A percentile compares a stretch with the other conserved stretches of the same genome.
phyloP scores from a whole-genome alignment of 2,888 invertebrate genomes.

The Drosophila niveifrons region DNA sequence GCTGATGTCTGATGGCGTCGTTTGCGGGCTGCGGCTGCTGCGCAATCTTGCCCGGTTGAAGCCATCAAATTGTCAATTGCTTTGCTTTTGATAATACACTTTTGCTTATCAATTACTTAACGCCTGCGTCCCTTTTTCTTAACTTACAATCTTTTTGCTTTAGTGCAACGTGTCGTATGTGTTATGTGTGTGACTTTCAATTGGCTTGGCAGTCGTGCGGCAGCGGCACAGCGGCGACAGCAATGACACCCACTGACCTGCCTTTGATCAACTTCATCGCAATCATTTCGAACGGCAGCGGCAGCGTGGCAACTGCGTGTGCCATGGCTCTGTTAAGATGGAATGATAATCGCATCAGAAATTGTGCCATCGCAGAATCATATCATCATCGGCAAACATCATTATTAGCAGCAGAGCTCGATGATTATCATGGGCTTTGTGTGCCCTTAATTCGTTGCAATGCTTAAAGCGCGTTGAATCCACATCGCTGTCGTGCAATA shows the following conservation, averaged over 20 bases:
- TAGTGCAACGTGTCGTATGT: conserved; percentile 38
- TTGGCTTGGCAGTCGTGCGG: conserved; percentile 24
- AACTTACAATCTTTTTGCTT: background rate
- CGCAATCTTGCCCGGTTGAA: conserved; percentile 61
- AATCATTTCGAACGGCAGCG: background rate
- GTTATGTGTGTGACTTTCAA: conserved; percentile 24
- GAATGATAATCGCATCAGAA: conserved; percentile 25
- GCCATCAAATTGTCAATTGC: conserved; percentile 64
- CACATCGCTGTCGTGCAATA: conserved; percentile 57
- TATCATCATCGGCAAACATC: conserved; percentile 28
- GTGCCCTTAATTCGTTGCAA: conserved; percentile 56
- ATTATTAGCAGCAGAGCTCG: conserved; percentile 13
- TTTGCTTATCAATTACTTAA: conserved; percentile 13
- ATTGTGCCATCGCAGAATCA: conserved; percentile 25
- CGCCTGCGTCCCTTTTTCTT: background rate
- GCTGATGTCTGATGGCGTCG: conserved; percentile 46
- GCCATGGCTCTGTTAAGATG: conserved; percentile 30
- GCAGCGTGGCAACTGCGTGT: conserved; percentile 14
- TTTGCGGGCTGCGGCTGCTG: conserved; percentile 53
- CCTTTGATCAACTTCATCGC: conserved; percentile 38
- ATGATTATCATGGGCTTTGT: conserved; percentile 35
- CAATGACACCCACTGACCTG: conserved; percentile 42
- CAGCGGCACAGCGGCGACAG: conserved; percentile 36
- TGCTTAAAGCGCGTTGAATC: conserved; percentile 45
- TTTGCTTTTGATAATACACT: conserved; percentile 8